Conservation (phyloP, 2,113 vertebrate genomes). For the Pycnonotus jocosus region DNA sequence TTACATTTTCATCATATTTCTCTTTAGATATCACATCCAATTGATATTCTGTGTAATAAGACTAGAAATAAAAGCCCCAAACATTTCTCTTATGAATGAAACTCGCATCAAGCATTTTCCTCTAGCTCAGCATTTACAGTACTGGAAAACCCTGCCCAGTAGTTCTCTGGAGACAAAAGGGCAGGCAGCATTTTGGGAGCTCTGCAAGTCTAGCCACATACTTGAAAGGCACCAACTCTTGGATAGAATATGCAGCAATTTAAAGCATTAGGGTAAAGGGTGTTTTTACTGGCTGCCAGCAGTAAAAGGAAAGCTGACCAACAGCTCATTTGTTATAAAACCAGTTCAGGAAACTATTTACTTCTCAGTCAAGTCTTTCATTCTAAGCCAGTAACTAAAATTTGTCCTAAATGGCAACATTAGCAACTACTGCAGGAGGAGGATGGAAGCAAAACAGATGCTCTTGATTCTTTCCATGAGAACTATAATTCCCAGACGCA, state of each 20-base stretch:
- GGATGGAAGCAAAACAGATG: not conserved
- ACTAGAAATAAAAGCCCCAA: not conserved
- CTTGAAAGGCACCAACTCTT: not conserved
- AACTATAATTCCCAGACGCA: not conserved
- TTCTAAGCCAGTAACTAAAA: not conserved
- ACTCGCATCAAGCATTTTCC: not conserved
- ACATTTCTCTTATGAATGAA: not conserved
- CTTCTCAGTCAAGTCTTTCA: not conserved
- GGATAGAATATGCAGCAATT: not conserved
- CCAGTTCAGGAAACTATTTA: not conserved
- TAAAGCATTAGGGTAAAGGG: not conserved
- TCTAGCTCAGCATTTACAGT: not conserved
- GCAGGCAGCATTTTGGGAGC: not conserved
- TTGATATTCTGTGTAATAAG: not conserved
- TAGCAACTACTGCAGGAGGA: fast-evolving
- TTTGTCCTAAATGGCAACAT: not conserved
- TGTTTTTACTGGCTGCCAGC: not conserved
- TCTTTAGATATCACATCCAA: not conserved
- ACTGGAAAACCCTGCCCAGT: not conserved
- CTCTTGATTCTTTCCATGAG: not conserved
- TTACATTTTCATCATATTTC: not conserved
- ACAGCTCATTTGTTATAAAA: not conserved
- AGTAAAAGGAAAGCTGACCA: not conserved
- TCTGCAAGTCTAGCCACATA: not conserved
- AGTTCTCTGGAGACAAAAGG: not conserved